phyloP scores from a whole-genome alignment of 1,140 invertebrate species.

The Meloidogyne exigua region DNA sequence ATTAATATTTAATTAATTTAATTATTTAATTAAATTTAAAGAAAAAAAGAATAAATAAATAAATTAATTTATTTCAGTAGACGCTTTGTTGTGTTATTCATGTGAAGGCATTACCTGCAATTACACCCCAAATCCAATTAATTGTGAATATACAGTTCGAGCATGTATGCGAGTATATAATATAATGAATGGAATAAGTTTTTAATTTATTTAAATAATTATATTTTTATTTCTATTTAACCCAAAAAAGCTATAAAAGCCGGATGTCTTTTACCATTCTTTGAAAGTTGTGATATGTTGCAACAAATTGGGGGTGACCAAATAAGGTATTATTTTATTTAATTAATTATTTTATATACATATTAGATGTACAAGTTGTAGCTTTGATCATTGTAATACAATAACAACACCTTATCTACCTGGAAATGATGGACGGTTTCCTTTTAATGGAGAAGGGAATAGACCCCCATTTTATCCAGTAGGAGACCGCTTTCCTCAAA shows the following conservation, averaged over 20 bases:
- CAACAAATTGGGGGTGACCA: background rate
- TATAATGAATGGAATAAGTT: background rate
- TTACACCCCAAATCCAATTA: background rate
- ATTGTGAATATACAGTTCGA: background rate
- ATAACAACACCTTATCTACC: background rate
- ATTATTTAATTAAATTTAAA: too few relatives aligned
- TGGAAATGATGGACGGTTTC: background rate
- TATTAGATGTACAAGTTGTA: constrained; percentile 2
- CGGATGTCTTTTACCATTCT: background rate
- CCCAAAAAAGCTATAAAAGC: background rate
- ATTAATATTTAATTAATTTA: too few relatives aligned
- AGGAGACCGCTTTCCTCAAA: background rate
- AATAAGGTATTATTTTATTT: background rate
- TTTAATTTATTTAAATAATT: background rate
- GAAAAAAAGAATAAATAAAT: too few relatives aligned
- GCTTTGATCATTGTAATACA: constrained; percentile 1
- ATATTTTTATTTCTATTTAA: background rate
- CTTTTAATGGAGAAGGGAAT: background rate
- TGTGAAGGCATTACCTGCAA: background rate
- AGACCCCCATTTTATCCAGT: background rate
- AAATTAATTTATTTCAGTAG: background rate
- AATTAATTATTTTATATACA: background rate
- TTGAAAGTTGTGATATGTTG: constrained; percentile 2
- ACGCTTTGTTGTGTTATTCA: background rate
- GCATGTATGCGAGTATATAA: background rate